Conservation (phyloP, 2,113 vertebrate species). For the Pantherophis guttatus region DNA sequence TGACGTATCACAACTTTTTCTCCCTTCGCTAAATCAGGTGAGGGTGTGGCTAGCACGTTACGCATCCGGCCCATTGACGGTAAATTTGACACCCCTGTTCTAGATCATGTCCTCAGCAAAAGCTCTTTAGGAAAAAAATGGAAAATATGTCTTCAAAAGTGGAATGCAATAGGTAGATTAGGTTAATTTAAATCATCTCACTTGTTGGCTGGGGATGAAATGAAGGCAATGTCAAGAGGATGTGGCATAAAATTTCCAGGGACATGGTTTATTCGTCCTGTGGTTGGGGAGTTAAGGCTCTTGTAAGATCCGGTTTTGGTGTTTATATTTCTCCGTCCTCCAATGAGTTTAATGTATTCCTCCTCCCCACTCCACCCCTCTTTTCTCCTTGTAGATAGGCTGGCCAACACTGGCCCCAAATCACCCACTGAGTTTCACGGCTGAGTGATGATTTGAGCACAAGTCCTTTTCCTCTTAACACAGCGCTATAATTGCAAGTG, state of each 20-base stretch:
- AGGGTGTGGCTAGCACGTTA: no score
- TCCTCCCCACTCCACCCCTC: background rate
- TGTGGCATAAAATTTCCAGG: background rate
- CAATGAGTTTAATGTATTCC: background rate
- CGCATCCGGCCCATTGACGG: no score
- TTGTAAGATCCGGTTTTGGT: background rate
- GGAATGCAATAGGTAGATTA: background rate
- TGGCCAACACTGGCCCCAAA: background rate
- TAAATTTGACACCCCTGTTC: background rate
- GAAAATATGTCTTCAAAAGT: background rate
- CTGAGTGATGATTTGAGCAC: background rate
- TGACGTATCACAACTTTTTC: no score
- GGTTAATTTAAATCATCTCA: background rate
- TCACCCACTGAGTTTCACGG: background rate
- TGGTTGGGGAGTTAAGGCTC: background rate
- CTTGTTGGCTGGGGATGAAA: background rate
- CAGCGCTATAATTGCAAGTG: background rate
- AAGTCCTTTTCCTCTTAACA: background rate
- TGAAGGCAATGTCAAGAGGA: background rate
- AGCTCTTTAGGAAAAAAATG: background rate
- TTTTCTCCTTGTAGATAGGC: background rate
- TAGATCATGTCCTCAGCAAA: background rate
- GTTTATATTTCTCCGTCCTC: background rate
- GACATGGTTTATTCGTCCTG: background rate
- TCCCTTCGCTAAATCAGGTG: no score